These are phyloP conservation scores for Hybognathus amarus DNA, from an alignment of 2,797 vertebrate genomes.

Conservation along the genomic window DNA sequence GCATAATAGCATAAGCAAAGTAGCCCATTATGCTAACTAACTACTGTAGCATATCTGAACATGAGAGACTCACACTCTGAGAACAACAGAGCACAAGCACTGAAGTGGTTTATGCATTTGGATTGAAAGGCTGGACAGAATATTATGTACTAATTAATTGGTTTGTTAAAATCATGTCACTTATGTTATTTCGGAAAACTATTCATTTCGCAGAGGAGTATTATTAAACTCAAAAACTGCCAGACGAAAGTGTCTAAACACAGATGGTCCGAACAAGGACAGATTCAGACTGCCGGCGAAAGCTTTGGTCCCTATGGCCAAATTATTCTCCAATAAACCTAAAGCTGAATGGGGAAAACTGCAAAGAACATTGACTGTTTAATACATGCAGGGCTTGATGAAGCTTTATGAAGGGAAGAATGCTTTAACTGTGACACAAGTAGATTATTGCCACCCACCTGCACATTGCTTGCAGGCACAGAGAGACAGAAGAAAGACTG, in stretches of 20 bases:
- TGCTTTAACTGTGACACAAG: slow-evolving; percentile 39
- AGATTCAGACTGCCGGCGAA: background rate
- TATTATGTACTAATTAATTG: slow-evolving; percentile 13
- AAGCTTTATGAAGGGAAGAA: slow-evolving; percentile 26
- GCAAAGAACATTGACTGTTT: slow-evolving; percentile 13
- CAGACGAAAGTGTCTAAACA: slow-evolving; percentile 1
- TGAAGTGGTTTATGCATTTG: slow-evolving; percentile 31
- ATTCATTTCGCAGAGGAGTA: background rate
- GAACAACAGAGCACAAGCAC: slow-evolving; percentile 10
- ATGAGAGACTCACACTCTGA: slow-evolving; percentile 28
- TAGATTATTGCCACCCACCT: slow-evolving; percentile 47
- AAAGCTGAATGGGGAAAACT: background rate
- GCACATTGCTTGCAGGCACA: slow-evolving; percentile 30
- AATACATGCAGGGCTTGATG: slow-evolving; percentile 20
- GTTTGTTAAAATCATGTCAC: slow-evolving; percentile 26
- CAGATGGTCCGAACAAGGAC: slow-evolving; percentile 5
- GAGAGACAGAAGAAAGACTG: slow-evolving; percentile 9
- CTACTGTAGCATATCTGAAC: slow-evolving; percentile 13
- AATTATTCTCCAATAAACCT: background rate
- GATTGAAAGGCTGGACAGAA: slow-evolving; percentile 18
- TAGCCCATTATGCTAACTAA: slow-evolving; percentile 22
- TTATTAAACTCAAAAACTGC: slow-evolving; percentile 1
- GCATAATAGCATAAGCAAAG: slow-evolving; percentile 17
- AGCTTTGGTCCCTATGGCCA: background rate
- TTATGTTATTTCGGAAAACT: slow-evolving; percentile 11